Conservation (phyloP, 2,113 vertebrate species). For the Percina caprodes region DNA sequence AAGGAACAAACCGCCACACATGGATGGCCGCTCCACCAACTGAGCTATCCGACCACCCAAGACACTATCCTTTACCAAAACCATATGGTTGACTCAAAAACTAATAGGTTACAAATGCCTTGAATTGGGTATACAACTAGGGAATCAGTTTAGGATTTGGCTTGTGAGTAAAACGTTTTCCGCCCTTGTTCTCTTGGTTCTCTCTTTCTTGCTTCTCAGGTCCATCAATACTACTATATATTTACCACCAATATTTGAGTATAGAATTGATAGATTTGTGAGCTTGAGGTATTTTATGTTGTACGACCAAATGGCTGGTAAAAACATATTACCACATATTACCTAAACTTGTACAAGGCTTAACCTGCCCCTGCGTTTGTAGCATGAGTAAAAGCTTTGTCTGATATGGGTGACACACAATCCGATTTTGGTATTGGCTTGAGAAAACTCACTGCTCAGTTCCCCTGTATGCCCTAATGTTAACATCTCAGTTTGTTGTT, state of each 20-base stretch:
- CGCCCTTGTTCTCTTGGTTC: not conserved
- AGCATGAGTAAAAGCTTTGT: not conserved
- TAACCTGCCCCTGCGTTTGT: not conserved
- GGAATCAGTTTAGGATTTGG: not conserved
- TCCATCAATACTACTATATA: not conserved
- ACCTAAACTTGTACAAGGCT: not conserved
- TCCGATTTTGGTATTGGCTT: not conserved
- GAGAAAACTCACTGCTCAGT: not conserved
- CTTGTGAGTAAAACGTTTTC: not conserved
- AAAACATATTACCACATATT: not conserved
- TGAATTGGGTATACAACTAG: not conserved
- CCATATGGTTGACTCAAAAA: not conserved
- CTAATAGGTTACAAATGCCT: not conserved
- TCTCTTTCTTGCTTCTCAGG: not conserved
- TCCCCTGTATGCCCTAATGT: not conserved
- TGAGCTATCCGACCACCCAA: too few species aligned
- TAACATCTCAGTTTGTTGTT: slow-evolving; percentile 10
- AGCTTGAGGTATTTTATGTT: not conserved
- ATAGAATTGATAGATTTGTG: not conserved
- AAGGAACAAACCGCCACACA: too few species aligned
- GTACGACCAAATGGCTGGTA: not conserved
- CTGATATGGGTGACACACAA: not conserved
- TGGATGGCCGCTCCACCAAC: too few species aligned
- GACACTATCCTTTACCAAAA: not conserved
- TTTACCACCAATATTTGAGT: not conserved